Evolutionary conservation across 2,113 vertebrate species (phyloP), one percentile per base, ranked within the genome.

Genomic region (Octodon degus): DNA sequence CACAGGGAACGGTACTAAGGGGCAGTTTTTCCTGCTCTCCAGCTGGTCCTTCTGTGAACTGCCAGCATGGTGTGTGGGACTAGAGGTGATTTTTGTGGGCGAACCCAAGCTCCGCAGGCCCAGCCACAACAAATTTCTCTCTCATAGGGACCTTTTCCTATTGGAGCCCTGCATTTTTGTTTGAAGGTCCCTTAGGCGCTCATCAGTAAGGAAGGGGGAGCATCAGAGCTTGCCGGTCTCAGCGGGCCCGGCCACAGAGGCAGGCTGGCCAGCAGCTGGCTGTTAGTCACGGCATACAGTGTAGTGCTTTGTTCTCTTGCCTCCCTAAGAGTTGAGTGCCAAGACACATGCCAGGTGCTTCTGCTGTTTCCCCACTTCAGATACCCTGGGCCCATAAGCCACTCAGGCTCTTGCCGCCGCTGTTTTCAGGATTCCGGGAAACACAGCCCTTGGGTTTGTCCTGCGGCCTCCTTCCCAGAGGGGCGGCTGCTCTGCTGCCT

Each of bases 41-140:
- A 85, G 81, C n/a, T 90, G 82, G 62, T 65, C 81, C 90, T 93
- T 87, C 89, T 10, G 6, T 77, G 55, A 96, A 91, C 84, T 91
- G 25, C 40, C 79, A 91, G 67, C n/a, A 67, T 58, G 16, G 37
- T 76, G 58, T 55, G 8, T 30, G 10, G 65, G 60, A 9, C 74
- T 68, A 50, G 79, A 79, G 10, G 27, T 58, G 24, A n/a, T 37
- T 81, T 94, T 77, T 60, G 67, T 63, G 32, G 70, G 60, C 72
- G 74, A 93, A 83, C 40, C 76, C 76, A 63, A 63, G 86, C 50
- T 89, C 67, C 19, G 37, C n/a, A 55, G 70, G 30, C 82, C 79
- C 40, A 40, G 19, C 43, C 68, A 81, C 0, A 0, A 93, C 70
- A 86, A 40, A 76, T 27, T n/a, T 70, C 24, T 81, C 40, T 93